Evolutionary conservation across 2,888 invertebrate species (phyloP), one percentile per base, ranked within the genome.

Genomic region (Heteromurus nitidus): DNA sequence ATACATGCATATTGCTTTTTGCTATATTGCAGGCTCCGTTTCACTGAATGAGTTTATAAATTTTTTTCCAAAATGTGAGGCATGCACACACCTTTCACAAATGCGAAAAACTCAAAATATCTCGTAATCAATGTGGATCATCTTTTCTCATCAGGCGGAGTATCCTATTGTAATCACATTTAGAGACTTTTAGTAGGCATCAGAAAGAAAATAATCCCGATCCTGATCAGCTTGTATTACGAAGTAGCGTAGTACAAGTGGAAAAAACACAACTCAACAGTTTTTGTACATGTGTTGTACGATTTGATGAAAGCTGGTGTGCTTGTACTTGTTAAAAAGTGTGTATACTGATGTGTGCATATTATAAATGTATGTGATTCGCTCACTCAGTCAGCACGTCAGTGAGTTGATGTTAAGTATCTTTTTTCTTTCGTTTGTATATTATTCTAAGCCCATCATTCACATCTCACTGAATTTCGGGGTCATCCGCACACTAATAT

Each of bases 381-480:
- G 42, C 55, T 53, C 64, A 74, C 22, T 74, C 53, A 74, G 64
- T 74, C 64, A 64, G 64, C 64, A 60, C 18, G 24, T 72, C 60
- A 64, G 36, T 28, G 31, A 31, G 62, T 50, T n/a, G 20, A 44
- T 53, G 13, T 55, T 42, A 36, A 42, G 16, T n/a, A 31, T 60
- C 16, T 64, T 47, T 47, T 72, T 64, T 62, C 44, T 60, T 42
- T 55, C 55, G 44, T 65, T 24, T 44, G 28, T 55, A 18, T 24
- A 67, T 44, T 47, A 50, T 47, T 47, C 72, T 64, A 67, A 67
- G 80, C 75, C 82, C 75, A 82, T 80, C 82, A 79, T 83, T 83
- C 80, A 83, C 83, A 83, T 77, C 47, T 69, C 75, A 81, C 68
- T 81, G 81, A 68, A 50, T 83, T 83, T 83, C 64, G 81, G 81